phyloP scores from a whole-genome alignment of 2,888 invertebrate genomes.

The Hirtodrosophila histrioides region DNA sequence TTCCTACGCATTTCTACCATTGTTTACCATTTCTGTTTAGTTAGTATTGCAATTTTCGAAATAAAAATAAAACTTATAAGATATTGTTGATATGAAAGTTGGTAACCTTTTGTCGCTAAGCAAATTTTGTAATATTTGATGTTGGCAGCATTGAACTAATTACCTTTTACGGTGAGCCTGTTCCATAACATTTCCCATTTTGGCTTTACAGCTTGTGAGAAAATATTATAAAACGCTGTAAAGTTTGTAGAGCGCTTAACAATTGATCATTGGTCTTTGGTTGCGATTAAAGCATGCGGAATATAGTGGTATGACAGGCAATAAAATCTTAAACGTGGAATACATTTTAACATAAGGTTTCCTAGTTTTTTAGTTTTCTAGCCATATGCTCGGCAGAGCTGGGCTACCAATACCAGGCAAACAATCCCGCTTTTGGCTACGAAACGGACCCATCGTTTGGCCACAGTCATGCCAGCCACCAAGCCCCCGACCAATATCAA shows the following conservation, averaged over 20 bases:
- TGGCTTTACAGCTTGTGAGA: conserved; percentile 17
- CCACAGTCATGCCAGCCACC: conserved; percentile 1
- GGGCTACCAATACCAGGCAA: conserved; percentile 61
- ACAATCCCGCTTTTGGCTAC: conserved; percentile 10
- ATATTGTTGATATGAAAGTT: conserved; percentile 10
- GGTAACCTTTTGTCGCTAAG: conserved; percentile 12
- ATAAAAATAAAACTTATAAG: conserved; percentile 25
- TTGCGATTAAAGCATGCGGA: conserved; percentile 55
- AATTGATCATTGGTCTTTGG: conserved; percentile 40
- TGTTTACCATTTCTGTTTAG: conserved; percentile 48
- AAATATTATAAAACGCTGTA: conserved; percentile 64
- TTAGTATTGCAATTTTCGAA: conserved; percentile 49
- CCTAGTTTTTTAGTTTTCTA: conserved; percentile 51
- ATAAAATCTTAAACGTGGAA: background rate
- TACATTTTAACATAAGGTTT: background rate
- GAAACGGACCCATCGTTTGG: conserved; percentile 9
- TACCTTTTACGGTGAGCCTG: conserved; percentile 50
- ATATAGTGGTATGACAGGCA: conserved; percentile 50
- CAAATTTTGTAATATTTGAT: conserved; percentile 37
- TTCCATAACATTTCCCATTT: conserved; percentile 33
- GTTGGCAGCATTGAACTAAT: conserved; percentile 57
- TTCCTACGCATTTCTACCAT: conserved; percentile 48
- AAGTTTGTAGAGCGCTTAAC: conserved; percentile 15
- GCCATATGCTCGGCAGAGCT: conserved; percentile 51
- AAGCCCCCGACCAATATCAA: conserved; percentile 33